Percentiles rank a stretch among this genome's conserved stretches.
Conservation (phyloP, 2,113 vertebrate species). For the Ciconia stormi region DNA sequence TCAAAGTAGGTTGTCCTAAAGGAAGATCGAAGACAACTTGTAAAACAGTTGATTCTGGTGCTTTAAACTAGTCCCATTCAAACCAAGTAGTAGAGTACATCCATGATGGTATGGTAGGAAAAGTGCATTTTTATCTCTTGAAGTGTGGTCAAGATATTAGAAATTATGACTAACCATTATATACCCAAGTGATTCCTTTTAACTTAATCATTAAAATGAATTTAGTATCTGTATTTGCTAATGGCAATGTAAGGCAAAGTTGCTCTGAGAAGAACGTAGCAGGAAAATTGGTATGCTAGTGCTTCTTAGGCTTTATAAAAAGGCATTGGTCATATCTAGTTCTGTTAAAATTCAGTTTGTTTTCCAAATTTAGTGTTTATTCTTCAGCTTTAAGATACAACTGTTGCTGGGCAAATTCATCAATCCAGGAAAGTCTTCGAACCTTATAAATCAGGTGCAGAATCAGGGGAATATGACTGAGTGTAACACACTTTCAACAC, state of each 20-base stretch:
- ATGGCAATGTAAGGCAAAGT: neutral
- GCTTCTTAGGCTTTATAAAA: neutral
- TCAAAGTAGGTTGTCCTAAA: neutral
- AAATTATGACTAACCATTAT: neutral
- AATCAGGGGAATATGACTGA: neutral
- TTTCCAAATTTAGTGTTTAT: neutral
- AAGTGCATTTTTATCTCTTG: neutral
- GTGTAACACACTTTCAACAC: neutral
- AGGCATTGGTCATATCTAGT: neutral
- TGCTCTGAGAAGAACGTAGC: neutral
- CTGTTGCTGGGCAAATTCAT: neutral
- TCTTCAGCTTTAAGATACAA: neutral
- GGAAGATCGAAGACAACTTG: neutral
- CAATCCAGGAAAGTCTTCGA: neutral
- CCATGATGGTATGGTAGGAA: neutral
- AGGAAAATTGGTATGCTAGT: neutral
- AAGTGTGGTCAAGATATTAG: neutral
- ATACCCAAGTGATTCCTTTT: neutral
- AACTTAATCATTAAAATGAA: neutral
- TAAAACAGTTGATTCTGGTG: neutral
- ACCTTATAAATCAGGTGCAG: neutral
- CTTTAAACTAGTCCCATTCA: neutral
- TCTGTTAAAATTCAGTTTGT: neutral
- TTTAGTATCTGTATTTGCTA: neutral
- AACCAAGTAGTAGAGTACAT: neutral